Base-by-base conservation (phyloP, 1,140 invertebrate genomes). In the Nephotettix cincticeps region DNA sequence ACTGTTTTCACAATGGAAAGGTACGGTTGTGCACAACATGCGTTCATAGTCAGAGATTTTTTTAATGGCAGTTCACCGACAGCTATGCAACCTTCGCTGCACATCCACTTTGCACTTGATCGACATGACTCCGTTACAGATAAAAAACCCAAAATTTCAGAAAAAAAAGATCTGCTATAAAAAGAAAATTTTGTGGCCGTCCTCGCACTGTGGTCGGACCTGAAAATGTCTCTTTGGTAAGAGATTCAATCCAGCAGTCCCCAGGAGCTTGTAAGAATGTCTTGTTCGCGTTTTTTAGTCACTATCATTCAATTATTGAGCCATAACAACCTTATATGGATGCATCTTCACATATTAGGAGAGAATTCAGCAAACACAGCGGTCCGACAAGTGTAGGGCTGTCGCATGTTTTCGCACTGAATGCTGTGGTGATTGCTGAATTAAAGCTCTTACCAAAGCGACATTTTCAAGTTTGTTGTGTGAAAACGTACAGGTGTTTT, bases 1-100 rank as follows among this genome's bases (percentile, higher is more conserved):
- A n/a, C n/a, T n/a, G n/a, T n/a, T n/a, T n/a, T n/a, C n/a, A n/a
- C n/a, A n/a, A n/a, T n/a, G n/a, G n/a, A n/a, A n/a, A n/a, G n/a
- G n/a, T n/a, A n/a, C n/a, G n/a, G n/a, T n/a, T n/a, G n/a, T n/a
- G n/a, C 71, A 43, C 56, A 74, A 73, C 63, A 67, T 56, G 73
- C 71, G 40, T 74, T 74, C 66, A 63, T 74, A n/a, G n/a, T n/a
- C n/a, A n/a, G n/a, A 61, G 71, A 72, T 58, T 73, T 67, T 67
- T 54, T 71, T 64, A 40, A 74, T 72, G 64, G 64, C 36, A 69
- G 68, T 61, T 72, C 72, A 19, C 32, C 70, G 71, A 73, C 73
- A 58, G 54, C 71, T 43, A 70, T 69, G 28, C 69, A 66, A 28
- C 28, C 67, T 13, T 30, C 68, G 65, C 71, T 73, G 58, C 40